Evolutionary conservation across 1,140 invertebrate genomes (phyloP).

Genomic region (Drosophila sucinea): DNA sequence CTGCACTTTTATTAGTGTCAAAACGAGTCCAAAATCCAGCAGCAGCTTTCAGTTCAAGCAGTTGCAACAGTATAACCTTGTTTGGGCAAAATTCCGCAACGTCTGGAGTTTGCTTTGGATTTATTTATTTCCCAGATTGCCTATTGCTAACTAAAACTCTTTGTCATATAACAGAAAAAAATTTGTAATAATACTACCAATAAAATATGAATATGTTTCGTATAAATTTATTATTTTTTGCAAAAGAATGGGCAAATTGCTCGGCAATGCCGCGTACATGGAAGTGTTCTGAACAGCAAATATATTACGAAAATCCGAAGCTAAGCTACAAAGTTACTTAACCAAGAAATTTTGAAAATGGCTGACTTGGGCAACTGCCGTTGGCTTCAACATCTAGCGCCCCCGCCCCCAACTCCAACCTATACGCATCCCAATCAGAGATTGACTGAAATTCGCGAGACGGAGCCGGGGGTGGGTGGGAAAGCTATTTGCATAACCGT

Average conservation of each 20-base stretch:
- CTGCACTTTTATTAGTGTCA: neutral
- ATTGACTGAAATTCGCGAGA: slow-evolving; percentile 52
- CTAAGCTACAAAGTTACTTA: slow-evolving; percentile 83
- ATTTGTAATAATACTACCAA: neutral
- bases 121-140: slow-evolving; percentile 17
- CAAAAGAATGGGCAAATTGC: slow-evolving; percentile 83
- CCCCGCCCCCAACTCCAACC: slow-evolving; percentile 65
- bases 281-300: slow-evolving; percentile 83
- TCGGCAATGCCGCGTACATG: slow-evolving; percentile 82
- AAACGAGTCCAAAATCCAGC: neutral
- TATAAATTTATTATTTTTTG: slow-evolving; percentile 23
- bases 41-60: neutral
- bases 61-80: neutral
- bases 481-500: slow-evolving; percentile 65
- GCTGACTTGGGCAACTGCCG: slow-evolving; percentile 81
- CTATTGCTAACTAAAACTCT: neutral
- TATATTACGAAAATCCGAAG: slow-evolving; percentile 83
- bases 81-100: slow-evolving; percentile 4
- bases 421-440: slow-evolving; percentile 57
- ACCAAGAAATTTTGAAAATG: slow-evolving; percentile 83
- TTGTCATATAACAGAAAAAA: neutral
- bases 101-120: slow-evolving; percentile 13
- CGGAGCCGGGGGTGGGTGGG: slow-evolving; percentile 54
- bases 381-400: slow-evolving; percentile 70
- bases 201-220: neutral